These are phyloP conservation scores for Larimichthys crocea DNA, from an alignment of 2,113 vertebrate genomes.

Conservation along the genomic window DNA sequence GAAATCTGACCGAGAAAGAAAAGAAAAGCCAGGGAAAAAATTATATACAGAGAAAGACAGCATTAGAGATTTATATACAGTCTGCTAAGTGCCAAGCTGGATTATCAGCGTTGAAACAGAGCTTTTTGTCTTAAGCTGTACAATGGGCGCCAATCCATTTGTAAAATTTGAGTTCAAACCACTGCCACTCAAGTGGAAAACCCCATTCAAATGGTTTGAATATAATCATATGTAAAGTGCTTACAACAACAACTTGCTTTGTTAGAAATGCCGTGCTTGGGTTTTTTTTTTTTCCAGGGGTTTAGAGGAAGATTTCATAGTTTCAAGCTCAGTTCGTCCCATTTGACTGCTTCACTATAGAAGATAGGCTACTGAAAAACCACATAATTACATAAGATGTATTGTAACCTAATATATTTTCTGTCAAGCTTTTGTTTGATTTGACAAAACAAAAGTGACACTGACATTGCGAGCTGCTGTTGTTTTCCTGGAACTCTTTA, in stretches of 20 bases:
- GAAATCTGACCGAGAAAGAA: conserved; percentile 72
- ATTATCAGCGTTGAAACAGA: conserved; percentile 85
- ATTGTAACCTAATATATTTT: conserved; percentile 1
- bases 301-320: conserved; percentile 34
- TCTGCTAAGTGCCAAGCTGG: conserved; percentile 76
- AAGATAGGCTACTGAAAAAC: neutral
- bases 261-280: conserved; percentile 33
- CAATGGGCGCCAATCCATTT: conserved; percentile 83
- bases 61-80: conserved; percentile 84
- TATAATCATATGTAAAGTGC: conserved; percentile 83
- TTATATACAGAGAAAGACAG: conserved; percentile 81
- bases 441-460: conserved; percentile 32
- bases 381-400: conserved; percentile 10
- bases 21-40: conserved; percentile 65
- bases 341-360: neutral
- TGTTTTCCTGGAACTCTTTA: conserved; percentile 46
- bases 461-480: neutral
- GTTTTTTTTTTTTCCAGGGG: conserved; percentile 17
- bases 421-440: conserved; percentile 26
- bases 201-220: conserved; percentile 76
- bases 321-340: conserved; percentile 42
- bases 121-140: conserved; percentile 82
- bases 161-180: conserved; percentile 82
- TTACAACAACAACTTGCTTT: conserved; percentile 74
- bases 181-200: conserved; percentile 79